phyloP scores from a whole-genome alignment of 2,888 invertebrate genomes.

The Iphiclides podalirius region DNA sequence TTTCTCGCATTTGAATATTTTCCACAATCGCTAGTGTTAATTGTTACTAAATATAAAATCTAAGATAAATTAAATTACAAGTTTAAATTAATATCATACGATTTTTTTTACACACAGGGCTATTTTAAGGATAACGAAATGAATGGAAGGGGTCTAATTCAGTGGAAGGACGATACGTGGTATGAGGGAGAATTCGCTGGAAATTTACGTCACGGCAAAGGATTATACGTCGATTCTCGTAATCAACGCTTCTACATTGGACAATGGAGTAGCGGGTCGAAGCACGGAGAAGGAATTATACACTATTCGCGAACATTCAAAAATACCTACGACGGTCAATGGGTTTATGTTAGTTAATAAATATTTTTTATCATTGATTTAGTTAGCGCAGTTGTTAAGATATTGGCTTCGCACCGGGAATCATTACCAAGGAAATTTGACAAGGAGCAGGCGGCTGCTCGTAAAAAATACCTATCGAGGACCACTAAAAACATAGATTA shows the following conservation, averaged over 20 bases:
- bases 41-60: too few relatives aligned
- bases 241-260: slow-evolving; percentile 60
- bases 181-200: slow-evolving; percentile 80
- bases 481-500: too few relatives aligned
- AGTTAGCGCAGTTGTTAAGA: too few relatives aligned
- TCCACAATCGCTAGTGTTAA: too few relatives aligned
- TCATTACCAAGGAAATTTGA: too few relatives aligned
- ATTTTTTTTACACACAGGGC: slow-evolving; percentile 60
- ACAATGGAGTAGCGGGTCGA: slow-evolving; percentile 72
- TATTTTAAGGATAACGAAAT: slow-evolving; percentile 78
- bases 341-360: slow-evolving; percentile 54
- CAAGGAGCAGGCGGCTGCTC: too few relatives aligned
- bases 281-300: slow-evolving; percentile 62
- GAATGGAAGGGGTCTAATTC: slow-evolving; percentile 73
- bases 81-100: too few relatives aligned
- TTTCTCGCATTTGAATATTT: too few relatives aligned
- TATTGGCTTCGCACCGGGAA: too few relatives aligned
- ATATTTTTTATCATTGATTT: too few relatives aligned
- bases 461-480: too few relatives aligned
- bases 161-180: slow-evolving; percentile 78
- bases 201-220: slow-evolving; percentile 78
- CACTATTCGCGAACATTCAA: slow-evolving; percentile 49
- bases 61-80: too few relatives aligned
- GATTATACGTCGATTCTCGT: slow-evolving; percentile 68
- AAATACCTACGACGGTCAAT: slow-evolving; percentile 65